Evolutionary conservation across 2,797 vertebrate genomes (phyloP), one percentile per base, ranked within the genome.

Genomic region (Nyctalus aviator): DNA sequence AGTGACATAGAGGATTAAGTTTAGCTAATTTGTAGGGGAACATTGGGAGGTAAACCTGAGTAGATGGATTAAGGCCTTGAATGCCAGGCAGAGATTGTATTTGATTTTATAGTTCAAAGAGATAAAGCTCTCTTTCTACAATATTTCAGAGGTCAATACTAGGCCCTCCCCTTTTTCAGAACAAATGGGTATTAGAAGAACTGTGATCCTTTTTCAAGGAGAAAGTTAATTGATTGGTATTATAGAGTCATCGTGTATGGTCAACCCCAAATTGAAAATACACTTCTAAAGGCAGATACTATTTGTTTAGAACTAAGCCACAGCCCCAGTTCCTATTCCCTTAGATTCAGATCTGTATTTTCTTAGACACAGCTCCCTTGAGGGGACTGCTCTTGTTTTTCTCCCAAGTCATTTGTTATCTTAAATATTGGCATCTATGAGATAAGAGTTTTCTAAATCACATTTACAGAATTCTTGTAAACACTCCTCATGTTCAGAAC

Each of bases 391-490:
- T 94, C 89, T 94, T 91, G 62, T 94, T 97, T 97, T 95, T 73
- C 95, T 94, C 5, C 0, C 10, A 44, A 96, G 92, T 94, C 96
- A 95, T 96, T 94, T 93, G 93, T 97, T 96, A 97, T 97, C 96
- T 96, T 95, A 95, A 97, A 95, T 96, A 97, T 94, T 97, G 97
- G 94, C 95, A 97, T 95, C 96, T 94, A 72, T 5, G 86, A 97
- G 96, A 97, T 96, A 96, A 96, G 93, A 75, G 93, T 95, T 97
- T 96, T 94, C 94, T 97, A 97, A 96, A 96, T 96, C 94, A 96
- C 95, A 95, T 96, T 96, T 96, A 94, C 94, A 96, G 95, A 96
- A 97, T 71, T 84, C 96, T 96, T 92, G 88, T 94, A 96, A 97
- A 97, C 95, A 95, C 94, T 92, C 84, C 83, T 97, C 95, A 78